Evolutionary conservation across 2,797 vertebrate genomes (phyloP), one percentile per base, ranked within the genome.

Genomic region (Tiaroga cobitis): DNA sequence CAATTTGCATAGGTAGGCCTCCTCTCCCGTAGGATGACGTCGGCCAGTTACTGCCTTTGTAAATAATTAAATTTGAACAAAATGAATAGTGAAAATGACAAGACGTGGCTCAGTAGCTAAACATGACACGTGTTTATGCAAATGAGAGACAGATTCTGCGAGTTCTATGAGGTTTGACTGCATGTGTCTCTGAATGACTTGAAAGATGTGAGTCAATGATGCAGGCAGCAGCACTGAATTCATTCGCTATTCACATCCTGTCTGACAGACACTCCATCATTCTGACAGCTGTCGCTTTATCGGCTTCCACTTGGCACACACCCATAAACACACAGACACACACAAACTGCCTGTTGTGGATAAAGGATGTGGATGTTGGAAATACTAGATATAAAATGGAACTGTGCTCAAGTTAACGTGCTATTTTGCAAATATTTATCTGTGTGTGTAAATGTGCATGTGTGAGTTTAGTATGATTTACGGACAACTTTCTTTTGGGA

Each of bases 211-310:
- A 73, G 77, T 85, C 83, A 79, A 84, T 84, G 76, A 80, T 85
- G 76, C 68, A 85, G 56, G 77, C 83, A 81, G 32, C 39, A 87
- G 78, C 63, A 75, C 82, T 81, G n/a, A 70, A 76, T 73, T 81
- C 70, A 76, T 77, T 61, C 41, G 18, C 72, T 59, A 32, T 69
- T 83, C 73, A 70, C 83, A 69, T 74, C 29, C 61, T 74, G 78
- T 65, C 74, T 78, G 84, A 83, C 83, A 72, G 34, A 82, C 54
- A 78, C 72, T 82, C 73, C 74, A 87, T 81, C 82, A 87, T 81
- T 81, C 61, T 41, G 80, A 80, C 79, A 81, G 83, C 74, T 81
- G 78, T 73, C 15, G 82, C 78, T 87, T 83, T 85, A 85, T 85
- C 56, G 77, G 26, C 77, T 74, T 74, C 43, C 16, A 26, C 72